Evolutionary conservation across 2,888 invertebrate genomes (phyloP).

Genomic region (Eucera pruinosa): DNA sequence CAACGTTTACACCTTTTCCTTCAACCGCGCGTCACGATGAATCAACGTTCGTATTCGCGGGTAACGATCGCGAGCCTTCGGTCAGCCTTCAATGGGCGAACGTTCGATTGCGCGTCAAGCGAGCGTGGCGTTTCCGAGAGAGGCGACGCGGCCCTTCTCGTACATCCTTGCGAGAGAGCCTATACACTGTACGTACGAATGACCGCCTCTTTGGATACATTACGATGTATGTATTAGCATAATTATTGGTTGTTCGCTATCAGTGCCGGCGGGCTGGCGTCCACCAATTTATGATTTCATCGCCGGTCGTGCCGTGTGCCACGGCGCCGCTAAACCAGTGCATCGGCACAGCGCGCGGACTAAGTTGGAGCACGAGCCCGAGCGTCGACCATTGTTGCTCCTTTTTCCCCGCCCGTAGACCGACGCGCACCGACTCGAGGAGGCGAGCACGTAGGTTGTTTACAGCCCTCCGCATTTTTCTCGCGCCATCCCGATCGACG

Average conservation of each 20-base stretch:
- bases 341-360: conserved; percentile 55
- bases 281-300: conserved; percentile 82
- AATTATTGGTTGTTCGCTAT: conserved; percentile 82
- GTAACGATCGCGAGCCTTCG: not conserved
- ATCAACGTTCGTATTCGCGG: conserved; percentile 31
- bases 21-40: conserved; percentile 33
- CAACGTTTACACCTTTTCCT: conserved; percentile 33
- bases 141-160: conserved; percentile 4
- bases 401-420: conserved; percentile 45
- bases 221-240: conserved; percentile 81
- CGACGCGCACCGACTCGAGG: not conserved
- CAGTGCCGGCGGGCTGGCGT: conserved; percentile 81
- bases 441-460: conserved; percentile 32
- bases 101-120: not conserved
- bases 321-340: conserved; percentile 64
- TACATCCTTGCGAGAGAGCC: conserved; percentile 45
- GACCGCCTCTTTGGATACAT: conserved; percentile 78
- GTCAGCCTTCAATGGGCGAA: not conserved
- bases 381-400: conserved; percentile 63
- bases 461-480: conserved; percentile 14
- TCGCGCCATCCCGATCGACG: conserved; percentile 13
- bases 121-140: conserved; percentile 1
- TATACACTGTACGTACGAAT: conserved; percentile 69
- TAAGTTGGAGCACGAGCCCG: conserved; percentile 35
- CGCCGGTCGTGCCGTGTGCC: conserved; percentile 74